These are phyloP conservation scores for Marcusenius ussheri DNA, from an alignment of 2,113 vertebrate species.

Conservation along the genomic window DNA sequence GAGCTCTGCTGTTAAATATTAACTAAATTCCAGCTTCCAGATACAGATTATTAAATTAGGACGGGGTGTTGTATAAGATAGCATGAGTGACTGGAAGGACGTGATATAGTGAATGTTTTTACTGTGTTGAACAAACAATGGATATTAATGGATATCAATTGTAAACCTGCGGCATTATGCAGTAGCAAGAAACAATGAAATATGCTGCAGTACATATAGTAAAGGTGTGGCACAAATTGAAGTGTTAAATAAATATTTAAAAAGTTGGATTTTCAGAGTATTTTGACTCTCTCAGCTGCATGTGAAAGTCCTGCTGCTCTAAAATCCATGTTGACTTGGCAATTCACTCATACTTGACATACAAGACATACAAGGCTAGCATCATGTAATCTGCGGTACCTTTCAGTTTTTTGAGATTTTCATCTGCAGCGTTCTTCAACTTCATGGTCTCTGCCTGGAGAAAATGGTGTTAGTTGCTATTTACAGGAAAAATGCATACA, in stretches of 20 bases:
- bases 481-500: not conserved
- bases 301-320: not conserved
- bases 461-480: not conserved
- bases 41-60: not conserved
- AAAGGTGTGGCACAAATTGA: not conserved
- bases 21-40: not conserved
- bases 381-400: conserved; percentile 34
- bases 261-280: not conserved
- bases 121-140: not conserved
- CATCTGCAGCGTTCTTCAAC: not conserved
- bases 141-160: not conserved
- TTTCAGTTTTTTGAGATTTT: conserved; percentile 24
- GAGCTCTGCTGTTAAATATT: not conserved
- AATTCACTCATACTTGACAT: not conserved
- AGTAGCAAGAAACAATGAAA: not conserved
- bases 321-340: not conserved
- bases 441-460: conserved; percentile 30
- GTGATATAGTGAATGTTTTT: not conserved
- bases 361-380: not conserved
- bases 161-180: not conserved
- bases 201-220: not conserved
- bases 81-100: not conserved
- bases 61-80: not conserved
- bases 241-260: not conserved
- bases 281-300: not conserved